Evolutionary conservation across 2,797 vertebrate species (phyloP).

Genomic region (Gymnopithys bicolor): DNA sequence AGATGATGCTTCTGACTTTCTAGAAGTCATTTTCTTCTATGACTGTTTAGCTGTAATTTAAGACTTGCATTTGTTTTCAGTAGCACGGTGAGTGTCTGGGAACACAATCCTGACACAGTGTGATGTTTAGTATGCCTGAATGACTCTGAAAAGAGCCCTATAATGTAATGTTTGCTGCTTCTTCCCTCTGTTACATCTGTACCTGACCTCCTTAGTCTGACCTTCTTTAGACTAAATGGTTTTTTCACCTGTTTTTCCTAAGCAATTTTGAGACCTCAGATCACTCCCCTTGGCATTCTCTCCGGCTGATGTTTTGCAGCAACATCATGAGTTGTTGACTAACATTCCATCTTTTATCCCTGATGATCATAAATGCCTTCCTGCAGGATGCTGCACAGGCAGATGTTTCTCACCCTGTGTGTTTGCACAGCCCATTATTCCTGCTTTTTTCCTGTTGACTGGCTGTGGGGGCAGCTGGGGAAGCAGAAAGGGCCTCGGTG

Average conservation of each 20-base stretch:
- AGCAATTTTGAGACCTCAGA: not conserved
- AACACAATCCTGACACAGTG: not conserved
- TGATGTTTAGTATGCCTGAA: not conserved
- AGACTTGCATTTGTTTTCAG: not conserved
- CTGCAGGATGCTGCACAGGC: not conserved
- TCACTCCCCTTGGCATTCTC: not conserved
- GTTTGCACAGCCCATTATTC: not conserved
- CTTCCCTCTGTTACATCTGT: not conserved
- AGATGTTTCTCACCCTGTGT: not conserved
- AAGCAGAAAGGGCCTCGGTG: not conserved
- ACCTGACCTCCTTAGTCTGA: not conserved
- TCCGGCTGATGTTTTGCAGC: not conserved
- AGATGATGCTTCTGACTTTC: not conserved
- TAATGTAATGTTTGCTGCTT: not conserved
- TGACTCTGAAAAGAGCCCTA: not conserved
- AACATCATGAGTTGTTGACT: not conserved
- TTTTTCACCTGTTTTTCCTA: not conserved
- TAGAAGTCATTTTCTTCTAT: not conserved
- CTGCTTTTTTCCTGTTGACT: no score
- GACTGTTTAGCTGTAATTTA: not conserved
- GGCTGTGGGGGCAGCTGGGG: not conserved
- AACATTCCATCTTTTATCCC: fast-evolving
- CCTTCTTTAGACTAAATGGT: not conserved
- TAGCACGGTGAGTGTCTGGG: not conserved
- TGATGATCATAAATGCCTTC: not conserved